Evolutionary conservation across 2,888 invertebrate genomes (phyloP).

Genomic region (Venusia cambrica): DNA sequence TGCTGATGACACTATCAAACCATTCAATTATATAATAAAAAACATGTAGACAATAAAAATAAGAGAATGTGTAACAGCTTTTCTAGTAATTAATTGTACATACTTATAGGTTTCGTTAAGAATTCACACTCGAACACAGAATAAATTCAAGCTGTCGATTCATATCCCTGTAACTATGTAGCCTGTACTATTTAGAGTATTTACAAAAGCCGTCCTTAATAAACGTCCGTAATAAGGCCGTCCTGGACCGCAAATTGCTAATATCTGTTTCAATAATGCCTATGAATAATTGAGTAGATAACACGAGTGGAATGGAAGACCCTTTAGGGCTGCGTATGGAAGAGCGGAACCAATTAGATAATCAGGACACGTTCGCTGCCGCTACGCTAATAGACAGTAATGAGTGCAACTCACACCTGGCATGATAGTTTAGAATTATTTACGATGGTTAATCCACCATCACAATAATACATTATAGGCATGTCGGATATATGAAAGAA

Average conservation of each 20-base stretch:
- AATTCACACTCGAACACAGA: constrained; percentile 11
- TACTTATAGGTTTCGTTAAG: background rate
- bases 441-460: too few species aligned
- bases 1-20: constrained; percentile 19
- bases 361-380: constrained; percentile 58
- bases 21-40: constrained; percentile 12
- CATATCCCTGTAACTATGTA: constrained; percentile 14
- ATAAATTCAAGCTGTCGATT: constrained; percentile 19
- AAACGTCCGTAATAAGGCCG: too few species aligned
- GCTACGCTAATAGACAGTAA: constrained; percentile 63
- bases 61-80: too few species aligned
- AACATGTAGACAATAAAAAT: too few species aligned
- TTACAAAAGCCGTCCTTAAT: too few species aligned
- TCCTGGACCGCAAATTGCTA: constrained; percentile 23
- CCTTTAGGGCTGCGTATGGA: constrained; percentile 47
- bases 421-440: constrained; percentile 56
- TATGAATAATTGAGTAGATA: constrained; percentile 44
- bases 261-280: constrained; percentile 24
- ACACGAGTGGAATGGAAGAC: constrained; percentile 37
- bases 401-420: constrained; percentile 52
- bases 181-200: constrained; percentile 18
- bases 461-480: too few species aligned
- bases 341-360: constrained; percentile 35
- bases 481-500: too few species aligned
- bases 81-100: too few species aligned